Conservation (phyloP, 2,797 vertebrate genomes). For the Enteromius mattozi region DNA sequence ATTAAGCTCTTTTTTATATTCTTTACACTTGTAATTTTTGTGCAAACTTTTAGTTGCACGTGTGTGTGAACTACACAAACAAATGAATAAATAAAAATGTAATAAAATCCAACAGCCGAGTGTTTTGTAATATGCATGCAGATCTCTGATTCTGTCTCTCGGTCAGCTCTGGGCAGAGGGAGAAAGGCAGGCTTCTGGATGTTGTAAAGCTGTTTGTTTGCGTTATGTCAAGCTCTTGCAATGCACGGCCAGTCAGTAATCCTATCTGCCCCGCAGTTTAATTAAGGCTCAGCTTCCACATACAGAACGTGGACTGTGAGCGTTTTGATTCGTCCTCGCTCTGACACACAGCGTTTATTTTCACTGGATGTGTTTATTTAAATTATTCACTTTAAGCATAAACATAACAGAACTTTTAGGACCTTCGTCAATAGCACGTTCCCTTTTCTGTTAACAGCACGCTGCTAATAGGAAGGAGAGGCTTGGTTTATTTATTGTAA, state of each 20-base stretch:
- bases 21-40: too few relatives aligned
- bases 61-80: not conserved
- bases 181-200: slow-evolving; percentile 67
- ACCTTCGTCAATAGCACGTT: slow-evolving; percentile 63
- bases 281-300: slow-evolving; percentile 77
- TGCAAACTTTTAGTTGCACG: too few relatives aligned
- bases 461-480: slow-evolving; percentile 59
- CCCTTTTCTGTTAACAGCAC: slow-evolving; percentile 50
- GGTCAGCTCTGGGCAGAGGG: not conserved
- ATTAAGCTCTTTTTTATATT: not conserved
- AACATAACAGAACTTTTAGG: slow-evolving; percentile 72
- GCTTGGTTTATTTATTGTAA: slow-evolving; percentile 65
- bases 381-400: slow-evolving; percentile 77
- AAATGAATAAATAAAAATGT: not conserved
- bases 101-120: not conserved
- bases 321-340: slow-evolving; percentile 67
- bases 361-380: slow-evolving; percentile 78
- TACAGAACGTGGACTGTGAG: slow-evolving; percentile 70
- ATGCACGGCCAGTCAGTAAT: slow-evolving; percentile 73
- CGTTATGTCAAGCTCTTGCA: slow-evolving; percentile 67
- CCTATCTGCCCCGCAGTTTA: slow-evolving; percentile 72
- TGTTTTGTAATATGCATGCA: not conserved
- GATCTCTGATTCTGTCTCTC: slow-evolving; percentile 24
- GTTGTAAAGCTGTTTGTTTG: slow-evolving; percentile 80
- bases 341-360: slow-evolving; percentile 79